Evolutionary conservation across 2,888 invertebrate genomes (phyloP).

Genomic region (Andrena marginata): DNA sequence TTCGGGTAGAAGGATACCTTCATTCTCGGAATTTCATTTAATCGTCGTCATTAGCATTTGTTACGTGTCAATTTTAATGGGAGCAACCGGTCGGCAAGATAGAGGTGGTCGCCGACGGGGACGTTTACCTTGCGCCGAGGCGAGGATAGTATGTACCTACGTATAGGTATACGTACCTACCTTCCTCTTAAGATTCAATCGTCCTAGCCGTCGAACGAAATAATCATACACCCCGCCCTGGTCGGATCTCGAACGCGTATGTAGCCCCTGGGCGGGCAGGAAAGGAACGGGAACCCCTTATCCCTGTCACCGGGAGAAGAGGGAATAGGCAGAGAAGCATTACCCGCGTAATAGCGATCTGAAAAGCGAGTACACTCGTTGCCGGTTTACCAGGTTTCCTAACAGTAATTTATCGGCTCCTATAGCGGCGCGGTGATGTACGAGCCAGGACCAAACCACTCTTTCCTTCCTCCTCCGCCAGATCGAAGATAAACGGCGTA

Average conservation of each 20-base stretch:
- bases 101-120: background rate
- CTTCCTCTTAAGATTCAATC: conserved; percentile 46
- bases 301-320: conserved; percentile 43
- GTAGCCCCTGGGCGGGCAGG: conserved; percentile 3
- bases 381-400: conserved; percentile 66
- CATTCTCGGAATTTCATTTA: too few relatives aligned
- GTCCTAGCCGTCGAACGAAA: conserved; percentile 48
- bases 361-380: conserved; percentile 63
- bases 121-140: background rate
- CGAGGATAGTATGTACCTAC: background rate
- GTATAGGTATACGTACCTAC: background rate
- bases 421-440: conserved; percentile 66
- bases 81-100: too few relatives aligned
- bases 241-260: conserved; percentile 34
- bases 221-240: conserved; percentile 44
- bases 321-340: conserved; percentile 43
- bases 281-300: background rate
- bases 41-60: too few relatives aligned
- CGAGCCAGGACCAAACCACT: conserved; percentile 55
- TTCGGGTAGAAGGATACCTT: too few relatives aligned
- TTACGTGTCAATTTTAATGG: too few relatives aligned
- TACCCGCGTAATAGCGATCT: conserved; percentile 66
- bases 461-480: conserved; percentile 61
- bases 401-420: conserved; percentile 71
- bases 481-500: conserved; percentile 75